Percentiles rank a stretch among this genome's conserved stretches.
Conservation (phyloP, 2,113 vertebrate species). For the Ictalurus punctatus region DNA sequence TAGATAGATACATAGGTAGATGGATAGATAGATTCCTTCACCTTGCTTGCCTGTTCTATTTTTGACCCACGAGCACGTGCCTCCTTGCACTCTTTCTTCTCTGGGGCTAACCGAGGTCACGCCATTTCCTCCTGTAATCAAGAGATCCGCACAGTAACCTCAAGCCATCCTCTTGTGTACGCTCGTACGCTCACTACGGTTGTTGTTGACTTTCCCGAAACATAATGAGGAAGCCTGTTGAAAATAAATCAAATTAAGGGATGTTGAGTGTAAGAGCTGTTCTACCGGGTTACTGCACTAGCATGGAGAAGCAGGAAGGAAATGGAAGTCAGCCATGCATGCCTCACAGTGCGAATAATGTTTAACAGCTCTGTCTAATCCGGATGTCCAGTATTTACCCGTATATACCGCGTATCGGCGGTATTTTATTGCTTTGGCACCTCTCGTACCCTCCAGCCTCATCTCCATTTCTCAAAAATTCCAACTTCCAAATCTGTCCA, state of each 20-base stretch:
- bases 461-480: conserved; percentile 37
- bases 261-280: background rate
- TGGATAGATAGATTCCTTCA: conserved; percentile 51
- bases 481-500: conserved; percentile 64
- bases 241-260: conserved; percentile 4
- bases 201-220: conserved; percentile 1
- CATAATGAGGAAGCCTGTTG: conserved; percentile 13
- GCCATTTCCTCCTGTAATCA: conserved; percentile 60
- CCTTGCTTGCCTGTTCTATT: conserved; percentile 44
- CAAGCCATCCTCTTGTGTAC: conserved; percentile 44
- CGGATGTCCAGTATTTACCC: background rate
- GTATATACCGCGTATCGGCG: background rate
- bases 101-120: conserved; percentile 60
- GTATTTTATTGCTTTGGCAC: conserved; percentile 16
- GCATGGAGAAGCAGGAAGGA: background rate
- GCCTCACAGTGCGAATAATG: conserved; percentile 2
- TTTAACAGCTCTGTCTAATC: conserved; percentile 21
- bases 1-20: background rate
- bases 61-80: conserved; percentile 20
- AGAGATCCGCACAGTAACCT: conserved; percentile 50
- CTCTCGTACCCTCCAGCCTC: background rate
- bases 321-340: background rate
- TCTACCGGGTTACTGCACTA: background rate
- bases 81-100: conserved; percentile 40
- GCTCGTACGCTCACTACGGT: conserved; percentile 2